Evolutionary conservation across 2,888 invertebrate species (phyloP).

Genomic region (Ophioninae sp.): DNA sequence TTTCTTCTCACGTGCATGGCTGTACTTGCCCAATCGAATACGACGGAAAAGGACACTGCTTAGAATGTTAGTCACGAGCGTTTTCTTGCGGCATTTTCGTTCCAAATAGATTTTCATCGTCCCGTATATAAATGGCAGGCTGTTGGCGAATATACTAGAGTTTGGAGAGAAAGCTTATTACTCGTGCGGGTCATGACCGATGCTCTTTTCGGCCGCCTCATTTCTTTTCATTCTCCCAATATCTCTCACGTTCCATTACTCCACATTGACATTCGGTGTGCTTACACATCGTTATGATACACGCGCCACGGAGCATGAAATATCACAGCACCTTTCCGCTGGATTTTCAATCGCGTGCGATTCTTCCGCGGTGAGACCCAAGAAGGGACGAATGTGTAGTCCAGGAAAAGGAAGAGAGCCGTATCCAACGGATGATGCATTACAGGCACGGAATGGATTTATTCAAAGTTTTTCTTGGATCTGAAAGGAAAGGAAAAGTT

Average conservation of each 20-base stretch:
- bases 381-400: not conserved
- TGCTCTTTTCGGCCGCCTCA: no score
- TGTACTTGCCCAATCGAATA: no score
- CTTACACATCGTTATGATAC: not conserved
- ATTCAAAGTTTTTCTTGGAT: not conserved
- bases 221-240: not conserved
- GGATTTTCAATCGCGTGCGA: not conserved
- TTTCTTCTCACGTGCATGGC: no score
- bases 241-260: conserved; percentile 20
- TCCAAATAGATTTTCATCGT: no score
- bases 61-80: no score
- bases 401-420: not conserved
- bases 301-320: not conserved
- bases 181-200: no score
- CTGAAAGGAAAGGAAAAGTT: not conserved
- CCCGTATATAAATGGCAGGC: no score
- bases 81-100: no score
- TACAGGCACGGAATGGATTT: not conserved
- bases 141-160: no score
- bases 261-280: not conserved
- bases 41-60: no score
- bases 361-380: not conserved
- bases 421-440: not conserved
- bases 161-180: no score
- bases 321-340: not conserved